Percentiles rank a stretch among this genome's conserved stretches.
Evolutionary conservation across 1,140 invertebrate genomes (phyloP).

Genomic region (Choristoneura fumiferana): DNA sequence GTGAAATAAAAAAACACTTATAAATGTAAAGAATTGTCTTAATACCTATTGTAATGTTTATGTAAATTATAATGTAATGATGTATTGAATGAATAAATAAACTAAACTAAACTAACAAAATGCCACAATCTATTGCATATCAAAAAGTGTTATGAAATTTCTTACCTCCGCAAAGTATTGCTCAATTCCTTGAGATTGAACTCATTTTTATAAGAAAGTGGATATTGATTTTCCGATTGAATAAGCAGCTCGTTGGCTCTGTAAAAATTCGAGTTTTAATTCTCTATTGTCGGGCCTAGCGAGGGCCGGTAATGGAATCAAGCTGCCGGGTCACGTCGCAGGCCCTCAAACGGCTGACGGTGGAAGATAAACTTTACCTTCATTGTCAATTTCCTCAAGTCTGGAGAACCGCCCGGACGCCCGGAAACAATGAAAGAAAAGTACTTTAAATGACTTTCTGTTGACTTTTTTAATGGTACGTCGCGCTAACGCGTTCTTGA

Average conservation of each 20-base stretch:
- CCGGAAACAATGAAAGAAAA: slow-evolving; percentile 68
- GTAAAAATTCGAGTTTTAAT: slow-evolving; percentile 59
- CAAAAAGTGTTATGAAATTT: background rate
- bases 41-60: too few relatives aligned
- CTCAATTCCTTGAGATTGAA: slow-evolving; percentile 25
- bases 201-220: slow-evolving; percentile 31
- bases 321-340: slow-evolving; percentile 48
- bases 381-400: slow-evolving; percentile 63
- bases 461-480: slow-evolving; percentile 52
- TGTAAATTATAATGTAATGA: too few relatives aligned
- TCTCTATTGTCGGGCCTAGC: slow-evolving; percentile 43
- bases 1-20: too few relatives aligned
- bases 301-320: slow-evolving; percentile 51
- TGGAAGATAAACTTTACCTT: slow-evolving; percentile 67
- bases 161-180: slow-evolving; percentile 27
- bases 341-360: slow-evolving; percentile 53
- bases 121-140: background rate
- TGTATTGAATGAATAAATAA: too few relatives aligned
- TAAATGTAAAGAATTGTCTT: too few relatives aligned
- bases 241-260: slow-evolving; percentile 41
- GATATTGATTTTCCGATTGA: slow-evolving; percentile 56
- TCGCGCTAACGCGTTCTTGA: slow-evolving; percentile 28
- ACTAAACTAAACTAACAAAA: too few relatives aligned
- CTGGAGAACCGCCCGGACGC: slow-evolving; percentile 49
- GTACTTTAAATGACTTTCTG: slow-evolving; percentile 48